Conservation (phyloP, 2,888 invertebrate species). For the Ochropacha duplaris region DNA sequence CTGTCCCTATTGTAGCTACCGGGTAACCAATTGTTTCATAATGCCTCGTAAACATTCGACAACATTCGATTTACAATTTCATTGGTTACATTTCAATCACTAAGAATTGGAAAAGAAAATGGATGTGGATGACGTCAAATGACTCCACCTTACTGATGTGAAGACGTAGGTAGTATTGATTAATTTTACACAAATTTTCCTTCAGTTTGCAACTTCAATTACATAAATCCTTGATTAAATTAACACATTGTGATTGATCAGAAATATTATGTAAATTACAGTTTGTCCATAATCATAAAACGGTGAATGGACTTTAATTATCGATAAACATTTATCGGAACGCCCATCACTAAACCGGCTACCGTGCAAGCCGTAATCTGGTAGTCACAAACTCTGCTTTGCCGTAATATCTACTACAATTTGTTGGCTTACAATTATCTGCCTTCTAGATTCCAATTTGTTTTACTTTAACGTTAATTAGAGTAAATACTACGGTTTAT, state of each 20-base stretch:
- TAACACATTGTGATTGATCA: neutral
- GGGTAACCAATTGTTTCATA: too few relatives aligned
- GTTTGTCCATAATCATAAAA: neutral
- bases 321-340: constrained; percentile 1
- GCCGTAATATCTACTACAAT: neutral
- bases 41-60: too few relatives aligned
- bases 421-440: constrained; percentile 1
- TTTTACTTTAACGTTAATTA: constrained; percentile 4
- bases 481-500: neutral
- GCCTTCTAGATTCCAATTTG: neutral
- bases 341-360: constrained; percentile 1
- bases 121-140: too few relatives aligned
- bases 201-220: too few relatives aligned
- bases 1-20: too few relatives aligned
- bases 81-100: too few relatives aligned
- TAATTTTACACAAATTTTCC: too few relatives aligned
- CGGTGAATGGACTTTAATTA: neutral
- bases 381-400: neutral
- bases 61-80: too few relatives aligned
- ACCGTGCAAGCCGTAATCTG: constrained; percentile 4
- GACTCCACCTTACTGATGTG: too few relatives aligned
- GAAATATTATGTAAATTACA: neutral
- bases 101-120: too few relatives aligned
- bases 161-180: too few relatives aligned
- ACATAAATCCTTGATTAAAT: too few relatives aligned